Evolutionary conservation across 2,797 vertebrate species (phyloP), one percentile per base, ranked within the genome.

Genomic region (Denticeps clupeoides): DNA sequence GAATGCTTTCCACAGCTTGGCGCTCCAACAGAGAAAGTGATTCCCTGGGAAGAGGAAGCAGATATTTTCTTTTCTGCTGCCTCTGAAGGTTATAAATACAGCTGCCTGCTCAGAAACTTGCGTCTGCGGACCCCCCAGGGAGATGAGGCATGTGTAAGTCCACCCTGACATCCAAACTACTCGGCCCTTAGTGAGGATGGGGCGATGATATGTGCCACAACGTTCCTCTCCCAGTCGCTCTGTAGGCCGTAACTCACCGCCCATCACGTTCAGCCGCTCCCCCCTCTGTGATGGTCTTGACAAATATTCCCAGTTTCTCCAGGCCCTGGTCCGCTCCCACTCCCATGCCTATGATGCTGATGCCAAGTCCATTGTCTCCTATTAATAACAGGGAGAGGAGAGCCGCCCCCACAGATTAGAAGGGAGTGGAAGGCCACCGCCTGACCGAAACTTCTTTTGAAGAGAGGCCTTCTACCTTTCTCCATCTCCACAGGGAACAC

Each of bases 291-390:
- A 95, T 87, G 42, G 90, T 93, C 82, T 93, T 93, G 46, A 93
- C 90, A 73, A 95, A 93, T 63, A 95, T 93, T 44, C 89, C 89
- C 22, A 93, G 81, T 66, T 95, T 93, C 70, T 92, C 90, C 68
- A 93, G 69, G 44, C 90, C 91, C 60, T 93, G 90, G 68, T 95
- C 91, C 15, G 89, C 90, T 63, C 89, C 90, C 46, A 93, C 91
- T 60, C 89, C 90, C 90, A 95, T 93, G 60, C 90, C 90, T 61
- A 93, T 93, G 64, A 95, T 93, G 67, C 90, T 93, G 73, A 95
- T 92, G 35, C 91, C 90, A 51, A 95, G 80, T 5, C 90, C 91
- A 41, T 88, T 88, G 64, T 92, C 89, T 75, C 88, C 91, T 95
- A 40, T n/a, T n/a, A n/a, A n/a, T n/a, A n/a, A n/a, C n/a, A n/a